A percentile compares a stretch with the other conserved stretches of the same genome.
phyloP scores from a whole-genome alignment of 2,888 invertebrate genomes.

The Argyra leucocephala region DNA sequence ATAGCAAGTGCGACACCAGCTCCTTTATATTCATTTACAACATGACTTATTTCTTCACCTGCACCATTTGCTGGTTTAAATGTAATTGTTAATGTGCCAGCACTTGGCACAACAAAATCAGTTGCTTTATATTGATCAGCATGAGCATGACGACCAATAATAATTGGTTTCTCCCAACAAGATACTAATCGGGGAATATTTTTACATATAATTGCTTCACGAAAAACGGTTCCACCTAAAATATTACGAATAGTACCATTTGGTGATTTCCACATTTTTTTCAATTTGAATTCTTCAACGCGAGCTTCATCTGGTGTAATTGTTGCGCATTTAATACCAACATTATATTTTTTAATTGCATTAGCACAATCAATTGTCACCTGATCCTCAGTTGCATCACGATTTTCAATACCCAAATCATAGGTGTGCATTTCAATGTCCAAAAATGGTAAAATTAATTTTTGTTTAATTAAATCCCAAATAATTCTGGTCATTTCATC shows the following conservation, averaged over 20 bases:
- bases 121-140: constrained; percentile 97
- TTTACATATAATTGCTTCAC: constrained; percentile 80
- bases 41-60: constrained; percentile 56
- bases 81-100: constrained; percentile 76
- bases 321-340: constrained; percentile 97
- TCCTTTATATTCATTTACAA: constrained; percentile 76
- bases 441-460: constrained; percentile 89
- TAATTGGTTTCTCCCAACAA: constrained; percentile 92
- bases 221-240: constrained; percentile 63
- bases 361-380: constrained; percentile 95
- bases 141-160: constrained; percentile 97
- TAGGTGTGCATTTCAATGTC: constrained; percentile 89
- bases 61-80: constrained; percentile 60
- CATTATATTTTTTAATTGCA: constrained; percentile 93
- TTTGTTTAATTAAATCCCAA: constrained; percentile 96
- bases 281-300: constrained; percentile 80
- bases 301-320: constrained; percentile 96
- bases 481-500: constrained; percentile 97
- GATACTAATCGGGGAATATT: constrained; percentile 92
- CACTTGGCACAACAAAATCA: constrained; percentile 87
- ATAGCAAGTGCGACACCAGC: constrained; percentile 89
- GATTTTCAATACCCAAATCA: constrained; percentile 90
- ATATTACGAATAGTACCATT: constrained; percentile 84
- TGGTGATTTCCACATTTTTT: constrained; percentile 86
- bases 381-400: constrained; percentile 88